Conservation (phyloP, 2,797 vertebrate genomes). For the Lagocephalus sceleratus region DNA sequence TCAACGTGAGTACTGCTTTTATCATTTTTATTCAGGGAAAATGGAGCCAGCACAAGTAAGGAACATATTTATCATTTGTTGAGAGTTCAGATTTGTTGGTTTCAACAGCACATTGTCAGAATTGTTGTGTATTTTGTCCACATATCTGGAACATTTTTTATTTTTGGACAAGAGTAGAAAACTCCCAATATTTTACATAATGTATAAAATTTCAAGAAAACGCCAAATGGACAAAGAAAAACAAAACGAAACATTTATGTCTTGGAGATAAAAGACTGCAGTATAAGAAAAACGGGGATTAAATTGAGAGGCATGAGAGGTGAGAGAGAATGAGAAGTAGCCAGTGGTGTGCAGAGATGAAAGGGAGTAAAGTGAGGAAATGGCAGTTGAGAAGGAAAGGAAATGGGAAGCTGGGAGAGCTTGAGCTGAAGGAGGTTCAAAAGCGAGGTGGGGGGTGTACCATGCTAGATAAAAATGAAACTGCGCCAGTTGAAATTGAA, state of each 20-base stretch:
- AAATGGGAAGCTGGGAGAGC: conserved; percentile 39
- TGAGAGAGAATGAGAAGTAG: conserved; percentile 56
- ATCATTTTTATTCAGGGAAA: background rate
- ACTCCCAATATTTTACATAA: background rate
- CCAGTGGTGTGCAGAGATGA: conserved; percentile 55
- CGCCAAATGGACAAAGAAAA: conserved; percentile 20
- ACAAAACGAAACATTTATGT: conserved; percentile 14
- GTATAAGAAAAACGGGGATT: conserved; percentile 20
- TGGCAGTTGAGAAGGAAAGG: conserved; percentile 20
- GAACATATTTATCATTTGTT: no score
- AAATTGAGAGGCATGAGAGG: conserved; percentile 40
- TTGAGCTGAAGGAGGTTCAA: conserved; percentile 42
- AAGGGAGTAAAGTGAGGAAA: conserved; percentile 45
- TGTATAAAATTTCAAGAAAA: conserved; percentile 15
- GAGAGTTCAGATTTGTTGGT: no score
- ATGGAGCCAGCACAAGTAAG: no score
- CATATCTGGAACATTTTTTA: no score
- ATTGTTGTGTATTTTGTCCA: no score
- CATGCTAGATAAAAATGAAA: conserved; percentile 56
- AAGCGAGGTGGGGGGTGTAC: conserved; percentile 43
- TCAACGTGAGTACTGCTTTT: conserved; percentile 57
- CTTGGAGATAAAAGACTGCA: conserved; percentile 14
- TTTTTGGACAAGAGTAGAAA: no score
- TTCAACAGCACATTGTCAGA: no score
- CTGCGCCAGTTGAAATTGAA: conserved; percentile 38